Evolutionary conservation across 2,797 vertebrate species (phyloP), one percentile per base, ranked within the genome.

Genomic region (Jordanella pulchra): DNA sequence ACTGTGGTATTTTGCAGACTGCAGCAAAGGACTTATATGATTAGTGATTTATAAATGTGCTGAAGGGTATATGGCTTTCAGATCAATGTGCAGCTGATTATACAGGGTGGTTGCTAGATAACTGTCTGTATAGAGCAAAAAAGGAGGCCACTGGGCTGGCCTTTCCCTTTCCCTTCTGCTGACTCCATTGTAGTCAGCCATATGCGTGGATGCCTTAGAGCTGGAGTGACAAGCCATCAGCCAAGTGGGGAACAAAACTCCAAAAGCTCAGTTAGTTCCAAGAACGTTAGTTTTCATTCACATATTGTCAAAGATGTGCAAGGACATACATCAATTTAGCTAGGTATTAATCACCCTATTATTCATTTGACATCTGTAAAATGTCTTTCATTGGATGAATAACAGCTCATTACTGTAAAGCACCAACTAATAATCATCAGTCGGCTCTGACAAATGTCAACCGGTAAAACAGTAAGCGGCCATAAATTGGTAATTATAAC

Each of bases 61-160:
- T 77, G 77, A 80, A 83, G 86, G 85, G 79, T 48, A 85, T 74
- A 82, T 69, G 39, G 69, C 71, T 67, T 42, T 27, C 68, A 84
- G 86, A 93, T 93, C 91, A 90, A 89, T 89, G 87, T 80, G 84
- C 75, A 63, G 78, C 86, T 89, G 85, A 90, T 92, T 81, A 84
- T 84, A 89, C 91, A 89, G 86, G 77, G 70, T 85, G 73, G 75
- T 75, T 64, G 50, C 79, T 90, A 71, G 75, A 76, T 90, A 89
- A 86, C 88, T 82, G 87, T 91, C 86, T 82, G 60, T 73, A 70
- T 63, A 54, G 71, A 64, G 80, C 80, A 78, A 81, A 90, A 93
- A 93, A 71, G 35, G 81, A 89, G 89, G 90, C 82, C 89, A 91
- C 75, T 83, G 87, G 84, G 79, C 82, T 78, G 83, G 72, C 77